These are phyloP conservation scores for Paratilapia polleni DNA, from an alignment of 2,113 vertebrate species.

Conservation along the genomic window DNA sequence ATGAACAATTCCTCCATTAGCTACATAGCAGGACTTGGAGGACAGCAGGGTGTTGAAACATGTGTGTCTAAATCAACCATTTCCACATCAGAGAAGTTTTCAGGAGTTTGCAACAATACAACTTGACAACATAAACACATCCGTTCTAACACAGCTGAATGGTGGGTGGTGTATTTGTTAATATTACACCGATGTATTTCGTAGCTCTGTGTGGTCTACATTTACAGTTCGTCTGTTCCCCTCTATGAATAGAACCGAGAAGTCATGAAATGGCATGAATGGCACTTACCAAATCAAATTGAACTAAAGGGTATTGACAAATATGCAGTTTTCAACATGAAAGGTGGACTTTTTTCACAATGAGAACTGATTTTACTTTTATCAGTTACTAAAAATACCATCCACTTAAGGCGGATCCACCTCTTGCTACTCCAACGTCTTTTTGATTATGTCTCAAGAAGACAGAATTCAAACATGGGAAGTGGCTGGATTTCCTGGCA, in stretches of 20 bases:
- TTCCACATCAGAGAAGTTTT: constrained; percentile 16
- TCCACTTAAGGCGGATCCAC: neutral
- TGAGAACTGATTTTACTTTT: neutral
- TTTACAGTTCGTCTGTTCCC: neutral
- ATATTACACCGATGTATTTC: neutral
- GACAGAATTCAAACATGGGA: neutral
- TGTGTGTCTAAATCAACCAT: neutral
- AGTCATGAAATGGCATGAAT: neutral
- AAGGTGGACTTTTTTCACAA: neutral
- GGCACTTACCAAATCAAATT: neutral
- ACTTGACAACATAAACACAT: neutral
- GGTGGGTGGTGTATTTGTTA: neutral
- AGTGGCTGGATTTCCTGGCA: neutral
- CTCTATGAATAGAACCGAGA: neutral
- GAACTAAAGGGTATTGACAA: neutral
- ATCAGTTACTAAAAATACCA: neutral
- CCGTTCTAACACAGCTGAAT: neutral
- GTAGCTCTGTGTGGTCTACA: neutral
- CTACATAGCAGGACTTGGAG: neutral
- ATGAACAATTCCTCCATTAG: neutral
- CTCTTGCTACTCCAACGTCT: neutral
- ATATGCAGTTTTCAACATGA: neutral
- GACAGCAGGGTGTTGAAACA: constrained; percentile 10
- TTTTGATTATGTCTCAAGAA: neutral
- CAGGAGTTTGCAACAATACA: neutral